Percentiles rank a stretch among this genome's conserved stretches.
Conservation (phyloP, 2,797 vertebrate species). For the Pogonophryne albipinna region DNA sequence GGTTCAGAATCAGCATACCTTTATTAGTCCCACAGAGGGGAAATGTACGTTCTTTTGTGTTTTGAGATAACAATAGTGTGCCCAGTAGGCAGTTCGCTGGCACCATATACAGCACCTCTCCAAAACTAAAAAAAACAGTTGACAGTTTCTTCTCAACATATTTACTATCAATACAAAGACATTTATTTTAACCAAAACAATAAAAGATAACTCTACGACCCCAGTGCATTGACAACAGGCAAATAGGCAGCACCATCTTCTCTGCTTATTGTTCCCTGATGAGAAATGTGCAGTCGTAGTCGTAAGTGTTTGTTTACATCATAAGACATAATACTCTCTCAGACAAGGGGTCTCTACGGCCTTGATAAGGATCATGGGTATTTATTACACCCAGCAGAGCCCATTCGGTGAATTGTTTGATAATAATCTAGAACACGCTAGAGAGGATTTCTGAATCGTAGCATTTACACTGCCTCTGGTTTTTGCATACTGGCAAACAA, state of each 20-base stretch:
- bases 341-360: constrained; percentile 65
- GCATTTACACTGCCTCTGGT: constrained; percentile 4
- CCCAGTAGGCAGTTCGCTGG: background rate
- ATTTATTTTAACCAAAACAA: background rate
- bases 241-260: constrained; percentile 16
- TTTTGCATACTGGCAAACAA: constrained; percentile 43
- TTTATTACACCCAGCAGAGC: constrained; percentile 74
- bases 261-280: constrained; percentile 58
- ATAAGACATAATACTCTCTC: constrained; percentile 59
- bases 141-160: background rate
- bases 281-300: constrained; percentile 59
- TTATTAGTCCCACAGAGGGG: too few species aligned
- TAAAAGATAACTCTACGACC: background rate
- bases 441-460: constrained; percentile 43
- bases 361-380: constrained; percentile 72
- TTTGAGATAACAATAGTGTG: background rate
- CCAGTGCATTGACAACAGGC: constrained; percentile 10
- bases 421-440: constrained; percentile 45
- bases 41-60: background rate
- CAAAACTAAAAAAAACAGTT: background rate
- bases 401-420: constrained; percentile 64
- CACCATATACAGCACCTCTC: background rate
- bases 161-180: background rate
- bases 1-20: too few species aligned
- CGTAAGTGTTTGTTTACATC: constrained; percentile 76